phyloP scores from a whole-genome alignment of 2,113 vertebrate species.

The Lepisosteus osseus region DNA sequence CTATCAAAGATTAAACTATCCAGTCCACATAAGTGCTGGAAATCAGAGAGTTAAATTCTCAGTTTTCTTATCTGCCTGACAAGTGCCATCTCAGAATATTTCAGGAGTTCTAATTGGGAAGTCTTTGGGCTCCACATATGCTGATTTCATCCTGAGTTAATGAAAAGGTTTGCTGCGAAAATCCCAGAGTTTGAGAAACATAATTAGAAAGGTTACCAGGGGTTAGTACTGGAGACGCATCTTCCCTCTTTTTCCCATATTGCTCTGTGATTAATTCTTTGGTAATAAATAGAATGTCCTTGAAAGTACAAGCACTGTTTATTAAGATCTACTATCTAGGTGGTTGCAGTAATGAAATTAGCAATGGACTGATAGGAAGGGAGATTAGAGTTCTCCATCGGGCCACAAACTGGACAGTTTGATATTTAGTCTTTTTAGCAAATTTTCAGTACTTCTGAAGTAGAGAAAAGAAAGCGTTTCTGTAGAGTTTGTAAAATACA shows the following conservation, averaged over 20 bases:
- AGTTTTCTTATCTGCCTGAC: neutral
- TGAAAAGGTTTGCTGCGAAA: conserved; percentile 1
- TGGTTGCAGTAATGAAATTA: conserved; percentile 13
- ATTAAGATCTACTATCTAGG: conserved; percentile 14
- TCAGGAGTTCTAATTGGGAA: neutral
- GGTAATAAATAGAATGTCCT: conserved; percentile 4
- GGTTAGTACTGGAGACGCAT: neutral
- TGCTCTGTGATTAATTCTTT: conserved; percentile 10
- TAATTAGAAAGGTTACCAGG: neutral
- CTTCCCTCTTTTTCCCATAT: conserved; percentile 8
- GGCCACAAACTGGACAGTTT: neutral
- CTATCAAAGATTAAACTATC: no score
- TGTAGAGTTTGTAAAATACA: no score
- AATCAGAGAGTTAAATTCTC: no score
- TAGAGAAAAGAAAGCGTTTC: no score
- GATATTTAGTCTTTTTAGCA: neutral
- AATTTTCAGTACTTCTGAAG: neutral
- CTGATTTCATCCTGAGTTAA: neutral
- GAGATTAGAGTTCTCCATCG: neutral
- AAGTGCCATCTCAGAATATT: neutral
- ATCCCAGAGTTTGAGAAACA: neutral
- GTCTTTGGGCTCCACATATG: neutral
- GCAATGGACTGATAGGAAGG: conserved; percentile 4
- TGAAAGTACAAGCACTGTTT: conserved; percentile 4
- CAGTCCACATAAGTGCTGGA: no score